Evolutionary conservation across 2,797 vertebrate genomes (phyloP).

Genomic region (Monodelphis domestica): DNA sequence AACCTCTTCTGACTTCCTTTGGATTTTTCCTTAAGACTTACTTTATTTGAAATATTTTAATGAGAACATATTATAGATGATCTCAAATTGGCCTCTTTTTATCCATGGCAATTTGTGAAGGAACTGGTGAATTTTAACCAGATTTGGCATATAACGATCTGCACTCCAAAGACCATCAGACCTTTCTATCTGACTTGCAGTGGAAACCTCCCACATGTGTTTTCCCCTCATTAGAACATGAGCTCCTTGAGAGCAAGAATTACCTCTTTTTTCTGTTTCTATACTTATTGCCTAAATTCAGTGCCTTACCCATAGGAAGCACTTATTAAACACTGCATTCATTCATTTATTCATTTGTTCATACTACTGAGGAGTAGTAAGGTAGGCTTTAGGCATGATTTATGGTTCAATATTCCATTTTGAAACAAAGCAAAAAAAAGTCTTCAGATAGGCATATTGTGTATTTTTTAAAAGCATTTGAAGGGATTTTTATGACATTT

Average conservation of each 20-base stretch:
- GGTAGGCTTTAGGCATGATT: neutral
- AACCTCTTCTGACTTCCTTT: constrained; percentile 3
- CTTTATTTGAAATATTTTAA: constrained; percentile 14
- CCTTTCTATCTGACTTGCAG: neutral
- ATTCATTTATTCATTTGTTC: neutral
- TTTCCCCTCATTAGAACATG: neutral
- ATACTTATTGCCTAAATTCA: neutral
- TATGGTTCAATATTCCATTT: neutral
- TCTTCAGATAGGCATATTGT: neutral
- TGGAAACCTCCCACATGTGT: neutral
- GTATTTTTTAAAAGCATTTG: neutral
- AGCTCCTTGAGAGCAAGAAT: neutral
- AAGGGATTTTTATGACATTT: neutral
- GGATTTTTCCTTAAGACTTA: constrained; percentile 20
- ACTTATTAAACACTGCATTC: neutral
- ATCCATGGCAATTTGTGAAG: neutral
- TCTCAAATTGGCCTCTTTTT: neutral
- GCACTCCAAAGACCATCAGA: neutral
- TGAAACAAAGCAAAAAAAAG: neutral
- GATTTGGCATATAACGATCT: neutral
- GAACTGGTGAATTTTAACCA: neutral
- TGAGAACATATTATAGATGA: neutral
- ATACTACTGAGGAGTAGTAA: neutral
- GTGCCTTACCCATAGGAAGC: neutral
- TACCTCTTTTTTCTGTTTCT: neutral